Base-by-base conservation (phyloP, 1,140 invertebrate species). In the Condylostylus longicornis region DNA sequence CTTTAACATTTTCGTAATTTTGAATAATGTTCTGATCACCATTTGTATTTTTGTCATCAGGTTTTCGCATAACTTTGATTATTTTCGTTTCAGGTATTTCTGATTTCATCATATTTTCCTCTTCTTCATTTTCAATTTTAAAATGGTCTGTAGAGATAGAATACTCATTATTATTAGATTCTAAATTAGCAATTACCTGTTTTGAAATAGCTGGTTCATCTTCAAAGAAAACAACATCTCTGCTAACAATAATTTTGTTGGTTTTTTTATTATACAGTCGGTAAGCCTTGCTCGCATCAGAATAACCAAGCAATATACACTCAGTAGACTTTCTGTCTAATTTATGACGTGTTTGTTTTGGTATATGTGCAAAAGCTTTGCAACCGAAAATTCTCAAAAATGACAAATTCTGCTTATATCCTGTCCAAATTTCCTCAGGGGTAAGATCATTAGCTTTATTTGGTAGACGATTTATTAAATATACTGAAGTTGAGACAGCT, bases 331-430 rank as follows among this genome's bases (percentile, higher is more conserved):
- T 58, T 30, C 42, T 34, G 41, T 54, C 53, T 35, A 52, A 34
- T 46, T 59, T 61, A 23, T 38, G 49, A 8, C 49, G 37, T 14
- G 53, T 44, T 19, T 49, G 22, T n/a, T 56, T 46, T 15, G 62
- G 58, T 31, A 65, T 37, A 30, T 54, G 54, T 1, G 52, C 49
- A 44, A 50, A 61, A 21, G 49, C 51, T 36, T 45, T 35, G 30
- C 51, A 58, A 10, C 64, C 63, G 51, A 69, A 67, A 9, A 54
- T 41, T 40, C 45, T 46, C 9, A 66, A 36, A 41, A 65, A 42
- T 13, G 37, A 42, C 2, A 65, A 31, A 40, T 56, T 37, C 15
- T 41, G 41, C 29, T 42, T 50, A 25, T 41, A 29, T 10, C 46
- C 43, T 38, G 29, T 38, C 56, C 54, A 61, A 15, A 49, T 35